phyloP scores from a whole-genome alignment of 1,140 invertebrate genomes.

The Phthorimaea operculella region DNA sequence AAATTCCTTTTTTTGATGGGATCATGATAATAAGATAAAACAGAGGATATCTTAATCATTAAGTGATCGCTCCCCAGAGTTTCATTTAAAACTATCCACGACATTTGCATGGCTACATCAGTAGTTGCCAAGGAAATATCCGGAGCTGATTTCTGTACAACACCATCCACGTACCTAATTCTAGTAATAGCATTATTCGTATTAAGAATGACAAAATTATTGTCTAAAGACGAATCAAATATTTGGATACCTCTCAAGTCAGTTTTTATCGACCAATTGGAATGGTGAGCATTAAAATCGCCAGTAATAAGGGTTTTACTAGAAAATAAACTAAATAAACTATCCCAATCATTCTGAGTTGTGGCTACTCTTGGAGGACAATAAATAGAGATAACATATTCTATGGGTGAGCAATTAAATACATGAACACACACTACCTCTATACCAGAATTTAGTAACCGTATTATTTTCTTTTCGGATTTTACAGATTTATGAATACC shows the following conservation, averaged over 20 bases:
- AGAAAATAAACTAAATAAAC: neutral
- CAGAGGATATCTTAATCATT: conserved; percentile 13
- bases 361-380: conserved; percentile 4
- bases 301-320: conserved; percentile 8
- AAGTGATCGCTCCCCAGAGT: conserved; percentile 23
- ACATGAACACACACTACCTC: neutral
- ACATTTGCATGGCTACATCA: conserved; percentile 17
- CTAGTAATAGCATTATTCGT: conserved; percentile 12
- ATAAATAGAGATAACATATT: conserved; percentile 6
- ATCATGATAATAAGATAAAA: neutral
- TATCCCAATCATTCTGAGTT: conserved; percentile 2
- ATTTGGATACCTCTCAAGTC: conserved; percentile 16
- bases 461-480: neutral
- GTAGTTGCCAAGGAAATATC: conserved; percentile 20
- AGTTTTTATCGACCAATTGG: conserved; percentile 18
- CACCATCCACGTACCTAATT: conserved; percentile 15
- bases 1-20: conserved; percentile 17
- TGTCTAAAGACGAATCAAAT: conserved; percentile 13
- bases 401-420: neutral
- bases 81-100: conserved; percentile 18
- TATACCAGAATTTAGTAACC: neutral
- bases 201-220: conserved; percentile 15
- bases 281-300: conserved; percentile 19
- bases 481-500: neutral
- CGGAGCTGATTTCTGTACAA: conserved; percentile 16